Evolutionary conservation across 2,797 vertebrate genomes (phyloP), one percentile per base, ranked within the genome.

Genomic region (Syngnathus rostellatus): DNA sequence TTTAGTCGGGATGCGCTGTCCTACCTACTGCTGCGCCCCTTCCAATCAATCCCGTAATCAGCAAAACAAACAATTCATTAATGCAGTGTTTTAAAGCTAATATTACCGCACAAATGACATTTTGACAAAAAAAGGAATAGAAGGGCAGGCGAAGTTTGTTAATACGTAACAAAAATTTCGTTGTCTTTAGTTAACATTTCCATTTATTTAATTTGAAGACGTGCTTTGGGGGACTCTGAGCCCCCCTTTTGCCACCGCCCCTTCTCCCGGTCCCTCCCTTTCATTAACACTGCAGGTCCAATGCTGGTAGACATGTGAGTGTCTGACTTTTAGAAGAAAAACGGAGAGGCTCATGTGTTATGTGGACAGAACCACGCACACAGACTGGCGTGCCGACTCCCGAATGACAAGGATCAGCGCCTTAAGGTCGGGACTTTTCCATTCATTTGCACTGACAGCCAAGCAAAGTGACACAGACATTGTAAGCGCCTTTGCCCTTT

Each of bases 261-360:
- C 51, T 69, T 68, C 77, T 64, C 73, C 65, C 37, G 51, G 69
- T 77, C 70, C 75, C 81, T 78, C 71, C 77, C 71, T 78, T 72
- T 72, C 61, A 78, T 65, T 67, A 69, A 67, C 68, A 51, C 63
- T 71, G 70, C 70, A 76, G 70, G 62, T 74, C 73, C 71, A 75
- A 62, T 64, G 65, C 72, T 77, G 67, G 17, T 72, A 50, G 75
- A 68, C 72, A 21, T 78, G 63, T 74, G 67, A 58, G 71, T 73
- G 76, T 80, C 70, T 72, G 73, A 77, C 75, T 78, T 72, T 69
- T 64, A 68, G 69, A 75, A 71, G 65, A 73, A 67, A 66, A 62
- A 25, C 63, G 45, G 66, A 71, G 67, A 66, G 40, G 8, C 54
- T 62, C 43, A 62, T 63, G 25, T 58, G 48, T 25, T 45, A 74